Evolutionary conservation across 2,797 vertebrate species (phyloP).

Genomic region (Melanotaenia nigrans): DNA sequence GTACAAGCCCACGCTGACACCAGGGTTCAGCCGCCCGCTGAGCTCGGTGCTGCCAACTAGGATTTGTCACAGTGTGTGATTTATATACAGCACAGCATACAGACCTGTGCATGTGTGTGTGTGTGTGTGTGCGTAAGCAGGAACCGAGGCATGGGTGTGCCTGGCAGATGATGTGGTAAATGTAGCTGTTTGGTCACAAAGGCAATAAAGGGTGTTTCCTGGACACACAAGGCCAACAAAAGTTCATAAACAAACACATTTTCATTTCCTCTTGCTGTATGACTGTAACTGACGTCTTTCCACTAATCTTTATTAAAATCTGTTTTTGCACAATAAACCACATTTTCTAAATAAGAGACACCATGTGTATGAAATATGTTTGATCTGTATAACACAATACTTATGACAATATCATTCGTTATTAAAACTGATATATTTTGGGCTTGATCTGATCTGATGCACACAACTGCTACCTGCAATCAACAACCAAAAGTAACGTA

Average conservation of each 20-base stretch:
- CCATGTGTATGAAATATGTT: not conserved
- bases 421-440: not conserved
- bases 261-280: not conserved
- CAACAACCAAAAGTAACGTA: not conserved
- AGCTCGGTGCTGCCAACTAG: conserved; percentile 32
- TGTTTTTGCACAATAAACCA: not conserved
- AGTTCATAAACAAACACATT: conserved; percentile 31
- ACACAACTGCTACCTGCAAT: not conserved
- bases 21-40: conserved; percentile 25
- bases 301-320: not conserved
- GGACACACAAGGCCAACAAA: conserved; percentile 22
- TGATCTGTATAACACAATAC: not conserved
- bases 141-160: conserved; percentile 74
- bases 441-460: not conserved
- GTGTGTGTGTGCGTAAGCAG: conserved; percentile 60
- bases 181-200: conserved; percentile 60
- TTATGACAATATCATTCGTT: no score
- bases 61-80: conserved; percentile 49
- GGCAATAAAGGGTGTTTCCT: conserved; percentile 70
- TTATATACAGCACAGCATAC: conserved; percentile 29
- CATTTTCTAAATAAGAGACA: not conserved
- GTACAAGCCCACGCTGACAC: conserved; percentile 24
- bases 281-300: not conserved
- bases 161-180: conserved; percentile 64
- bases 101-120: conserved; percentile 18